Evolutionary conservation across 2,888 invertebrate genomes (phyloP), one percentile per base, ranked within the genome.

Genomic region (Aradus depressus): DNA sequence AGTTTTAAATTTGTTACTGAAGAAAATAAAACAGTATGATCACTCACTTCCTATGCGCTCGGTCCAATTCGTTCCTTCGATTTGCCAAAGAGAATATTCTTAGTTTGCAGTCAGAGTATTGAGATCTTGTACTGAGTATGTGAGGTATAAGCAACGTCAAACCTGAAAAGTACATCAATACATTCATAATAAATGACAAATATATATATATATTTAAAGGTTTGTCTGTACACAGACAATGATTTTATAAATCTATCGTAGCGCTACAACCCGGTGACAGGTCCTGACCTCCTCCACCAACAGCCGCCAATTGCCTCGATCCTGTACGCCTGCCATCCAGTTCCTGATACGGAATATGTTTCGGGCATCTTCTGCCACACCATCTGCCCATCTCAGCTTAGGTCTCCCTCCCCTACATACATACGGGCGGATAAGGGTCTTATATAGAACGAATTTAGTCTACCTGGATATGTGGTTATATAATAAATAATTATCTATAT

Each of bases 101-200:
- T 62, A 89, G 72, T 65, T 82, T 81, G 66, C 86, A 87, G 61
- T 77, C 74, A 47, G 80, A 72, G 85, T 87, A 89, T 61, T 80
- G 75, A 6, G 80, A 76, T 58, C 88, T 76, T 60, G 81, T 81
- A 44, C 84, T 84, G 58, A 90, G 78, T 59, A 90, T 88, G 68
- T 90, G 88, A 0, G 89, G 89, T 60, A 90, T 68, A 53, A 90
- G 72, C 67, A 90, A 82, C 2, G 89, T 89, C 37, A 90, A 72
- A 45, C 73, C 73, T 79, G 53, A 23, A 50, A 49, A 8, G 16
- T n/a, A n/a, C n/a, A n/a, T n/a, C n/a, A n/a, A 45, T 42, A 41
- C 16, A 22, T 42, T 41, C 16, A n/a, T 25, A 48, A 10, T 14
- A 21, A 48, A 1, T 3, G 12, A 6, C 32, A n/a, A 4, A 8